Evolutionary conservation across 2,888 invertebrate genomes (phyloP), one percentile per base, ranked within the genome.

Genomic region (Polymixis lichenea): DNA sequence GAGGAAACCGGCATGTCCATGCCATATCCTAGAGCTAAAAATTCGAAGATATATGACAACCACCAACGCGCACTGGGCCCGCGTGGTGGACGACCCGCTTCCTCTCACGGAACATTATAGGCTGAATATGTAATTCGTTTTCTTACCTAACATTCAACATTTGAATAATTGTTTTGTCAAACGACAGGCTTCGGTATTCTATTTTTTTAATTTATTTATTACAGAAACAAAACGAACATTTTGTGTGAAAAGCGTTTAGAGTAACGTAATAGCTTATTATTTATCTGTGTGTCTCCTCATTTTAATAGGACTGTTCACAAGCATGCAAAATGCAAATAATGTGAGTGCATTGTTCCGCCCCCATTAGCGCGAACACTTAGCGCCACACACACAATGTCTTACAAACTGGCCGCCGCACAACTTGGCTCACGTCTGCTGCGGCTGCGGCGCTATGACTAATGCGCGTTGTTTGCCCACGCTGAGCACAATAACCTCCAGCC

Each of bases 361-460:
- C 38, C 65, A 51, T 70, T 80, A 70, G 58, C 49, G 62, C 17
- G 51, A 32, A 32, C 58, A 85, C 66, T 70, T 62, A 58, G n/a
- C 66, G 66, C 43, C 67, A 13, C 77, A 73, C 77, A 73, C 81
- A 83, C 73, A 69, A 73, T 56, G 85, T 85, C 82, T 82, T 85
- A 72, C 74, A 69, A 61, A 51, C 62, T 32, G 72, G 72, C 46
- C 65, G 68, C 46, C 17, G 38, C 55, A 56, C 64, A 70, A 68
- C 64, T 76, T 77, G 77, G 62, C 56, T 43, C 65, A 55, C 62
- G 80, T 74, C 65, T 56, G 70, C 58, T 76, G 71, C 65, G 70
- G 75, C 53, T 73, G 60, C 68, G 84, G 71, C 19, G 68, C 56
- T 55, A 77, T 83, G 78, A 83, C 55, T 82, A 77, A 85, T 83